Percentiles rank a stretch among this genome's conserved stretches.
Conservation (phyloP, 2,888 invertebrate species). For the Plebejus argus region DNA sequence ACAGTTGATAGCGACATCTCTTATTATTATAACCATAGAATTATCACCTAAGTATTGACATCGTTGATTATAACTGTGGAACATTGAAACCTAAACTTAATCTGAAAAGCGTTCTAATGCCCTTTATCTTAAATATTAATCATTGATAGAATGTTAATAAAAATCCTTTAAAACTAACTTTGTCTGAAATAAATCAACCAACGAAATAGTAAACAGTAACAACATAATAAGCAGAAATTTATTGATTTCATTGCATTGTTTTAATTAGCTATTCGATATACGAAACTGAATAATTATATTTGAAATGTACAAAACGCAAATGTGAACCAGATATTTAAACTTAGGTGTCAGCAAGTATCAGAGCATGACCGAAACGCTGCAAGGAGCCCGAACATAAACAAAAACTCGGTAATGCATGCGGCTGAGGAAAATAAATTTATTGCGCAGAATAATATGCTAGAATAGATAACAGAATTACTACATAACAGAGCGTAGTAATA, state of each 20-base stretch:
- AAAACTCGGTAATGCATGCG: not conserved
- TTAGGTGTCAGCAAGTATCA: constrained; percentile 3
- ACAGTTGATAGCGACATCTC: too few species aligned
- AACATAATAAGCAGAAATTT: not conserved
- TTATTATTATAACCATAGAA: too few species aligned
- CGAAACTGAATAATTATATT: constrained; percentile 18
- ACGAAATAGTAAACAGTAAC: not conserved
- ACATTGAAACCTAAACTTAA: too few species aligned
- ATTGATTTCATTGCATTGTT: not conserved
- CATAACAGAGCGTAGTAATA: not conserved
- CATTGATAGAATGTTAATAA: not conserved
- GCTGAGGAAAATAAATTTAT: not conserved
- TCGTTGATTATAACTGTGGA: too few species aligned
- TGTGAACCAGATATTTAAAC: constrained; percentile 17
- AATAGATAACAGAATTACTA: not conserved
- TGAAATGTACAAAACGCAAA: constrained; percentile 17
- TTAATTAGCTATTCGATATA: not conserved
- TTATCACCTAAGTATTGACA: too few species aligned
- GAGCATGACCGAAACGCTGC: constrained; percentile 20
- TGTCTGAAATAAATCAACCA: not conserved
- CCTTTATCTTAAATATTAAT: not conserved
- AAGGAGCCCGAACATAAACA: constrained; percentile 15
- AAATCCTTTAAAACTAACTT: not conserved
- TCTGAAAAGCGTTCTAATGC: not conserved
- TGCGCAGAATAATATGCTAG: not conserved